Percentiles rank a stretch among this genome's conserved stretches.
Conservation (phyloP, 2,888 invertebrate genomes). For the Campaea margaritaria region DNA sequence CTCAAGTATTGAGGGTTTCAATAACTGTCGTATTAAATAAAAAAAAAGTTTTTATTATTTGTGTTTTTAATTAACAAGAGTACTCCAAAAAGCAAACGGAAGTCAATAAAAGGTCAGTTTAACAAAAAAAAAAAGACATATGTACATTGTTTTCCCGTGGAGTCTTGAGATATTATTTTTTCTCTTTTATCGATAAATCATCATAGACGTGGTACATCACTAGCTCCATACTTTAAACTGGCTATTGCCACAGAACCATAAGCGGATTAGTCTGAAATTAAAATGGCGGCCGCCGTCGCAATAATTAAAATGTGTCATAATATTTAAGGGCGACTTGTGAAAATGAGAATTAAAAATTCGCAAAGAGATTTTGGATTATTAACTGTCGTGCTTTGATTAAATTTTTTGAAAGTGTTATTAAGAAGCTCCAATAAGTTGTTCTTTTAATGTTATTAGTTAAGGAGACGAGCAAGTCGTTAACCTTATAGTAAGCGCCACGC, state of each 20-base stretch:
- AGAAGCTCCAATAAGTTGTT: slow-evolving; percentile 15
- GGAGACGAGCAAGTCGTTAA: no score
- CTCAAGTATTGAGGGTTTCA: no score
- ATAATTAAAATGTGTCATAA: slow-evolving; percentile 81
- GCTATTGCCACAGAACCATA: slow-evolving; percentile 58
- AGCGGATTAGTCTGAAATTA: slow-evolving; percentile 80
- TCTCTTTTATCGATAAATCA: slow-evolving; percentile 7
- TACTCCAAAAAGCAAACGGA: no score
- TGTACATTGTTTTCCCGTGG: no score
- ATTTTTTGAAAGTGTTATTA: slow-evolving; percentile 20
- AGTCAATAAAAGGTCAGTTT: no score
- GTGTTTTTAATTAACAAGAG: no score
- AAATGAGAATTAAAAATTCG: slow-evolving; percentile 54
- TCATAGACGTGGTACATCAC: slow-evolving; percentile 51
- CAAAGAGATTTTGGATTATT: slow-evolving; percentile 31
- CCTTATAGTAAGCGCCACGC: no score
- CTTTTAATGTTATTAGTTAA: no score
- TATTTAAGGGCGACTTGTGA: slow-evolving; percentile 62
- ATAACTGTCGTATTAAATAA: no score
- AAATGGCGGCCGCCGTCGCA: slow-evolving; percentile 63
- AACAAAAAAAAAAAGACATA: no score
- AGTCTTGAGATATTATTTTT: no score
- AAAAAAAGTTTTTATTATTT: no score
- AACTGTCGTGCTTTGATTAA: slow-evolving; percentile 19
- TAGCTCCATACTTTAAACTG: slow-evolving; percentile 64